Conservation (phyloP, 2,113 vertebrate genomes). For the Glareola pratincola region DNA sequence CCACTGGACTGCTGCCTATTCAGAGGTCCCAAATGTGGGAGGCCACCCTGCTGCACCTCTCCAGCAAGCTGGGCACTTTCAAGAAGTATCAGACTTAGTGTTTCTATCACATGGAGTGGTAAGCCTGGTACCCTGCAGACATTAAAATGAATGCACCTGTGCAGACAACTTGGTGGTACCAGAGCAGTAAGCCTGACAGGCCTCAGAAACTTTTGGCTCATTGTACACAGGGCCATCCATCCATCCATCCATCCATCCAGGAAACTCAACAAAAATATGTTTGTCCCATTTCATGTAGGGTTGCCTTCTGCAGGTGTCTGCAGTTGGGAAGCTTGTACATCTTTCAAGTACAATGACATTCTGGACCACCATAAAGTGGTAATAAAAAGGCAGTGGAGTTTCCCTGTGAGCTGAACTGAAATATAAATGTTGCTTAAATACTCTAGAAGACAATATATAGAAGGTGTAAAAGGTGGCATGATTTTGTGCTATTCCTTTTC, state of each 20-base stretch:
- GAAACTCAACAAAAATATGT: background rate
- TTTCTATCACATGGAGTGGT: background rate
- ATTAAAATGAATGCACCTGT: background rate
- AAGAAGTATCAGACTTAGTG: background rate
- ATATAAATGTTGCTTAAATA: background rate
- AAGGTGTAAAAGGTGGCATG: background rate
- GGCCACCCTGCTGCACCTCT: background rate
- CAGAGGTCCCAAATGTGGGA: background rate
- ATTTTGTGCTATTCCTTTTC: background rate
- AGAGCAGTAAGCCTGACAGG: background rate
- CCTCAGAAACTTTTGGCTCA: background rate
- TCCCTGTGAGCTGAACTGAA: background rate
- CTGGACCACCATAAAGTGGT: background rate
- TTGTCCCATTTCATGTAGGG: background rate
- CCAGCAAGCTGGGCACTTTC: background rate
- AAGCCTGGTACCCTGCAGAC: background rate
- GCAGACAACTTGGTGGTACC: background rate
- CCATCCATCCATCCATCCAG: background rate
- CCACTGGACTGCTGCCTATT: background rate
- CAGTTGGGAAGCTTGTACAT: accelerated
- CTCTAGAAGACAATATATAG: background rate
- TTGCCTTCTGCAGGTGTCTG: accelerated
- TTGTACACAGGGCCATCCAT: background rate
- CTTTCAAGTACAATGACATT: accelerated
- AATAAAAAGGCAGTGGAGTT: background rate